Percentiles rank a stretch among this genome's conserved stretches.
These are phyloP conservation scores for Drosophila oshimai DNA, from an alignment of 1,140 invertebrate genomes.

Conservation along the genomic window DNA sequence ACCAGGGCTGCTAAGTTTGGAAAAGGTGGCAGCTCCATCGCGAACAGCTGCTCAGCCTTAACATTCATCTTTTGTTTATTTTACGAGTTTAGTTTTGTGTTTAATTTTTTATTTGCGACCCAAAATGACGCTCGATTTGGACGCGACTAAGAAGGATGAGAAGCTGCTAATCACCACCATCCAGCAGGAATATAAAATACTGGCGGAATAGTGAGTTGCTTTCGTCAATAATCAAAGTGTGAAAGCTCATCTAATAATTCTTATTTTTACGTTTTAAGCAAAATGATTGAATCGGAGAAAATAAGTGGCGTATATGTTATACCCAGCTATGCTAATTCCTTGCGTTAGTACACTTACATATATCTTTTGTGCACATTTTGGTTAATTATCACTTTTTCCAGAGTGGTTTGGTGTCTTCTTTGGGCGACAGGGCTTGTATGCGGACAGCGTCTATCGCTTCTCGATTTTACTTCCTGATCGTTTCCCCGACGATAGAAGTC, in stretches of 20 bases:
- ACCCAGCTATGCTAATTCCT: slow-evolving; percentile 91
- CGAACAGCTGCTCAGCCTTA: slow-evolving; percentile 11
- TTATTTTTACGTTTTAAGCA: slow-evolving; percentile 85
- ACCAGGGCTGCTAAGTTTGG: neutral
- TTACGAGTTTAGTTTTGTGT: slow-evolving; percentile 31
- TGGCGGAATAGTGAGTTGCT: slow-evolving; percentile 89
- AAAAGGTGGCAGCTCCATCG: neutral
- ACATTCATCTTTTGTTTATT: slow-evolving; percentile 28
- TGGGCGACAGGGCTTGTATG: slow-evolving; percentile 92
- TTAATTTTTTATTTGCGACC: neutral
- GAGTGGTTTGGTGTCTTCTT: slow-evolving; percentile 98
- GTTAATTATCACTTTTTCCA: slow-evolving; percentile 70
- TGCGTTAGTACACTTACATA: slow-evolving; percentile 84
- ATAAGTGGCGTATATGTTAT: slow-evolving; percentile 95
- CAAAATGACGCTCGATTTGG: slow-evolving; percentile 72
- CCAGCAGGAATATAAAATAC: slow-evolving; percentile 89
- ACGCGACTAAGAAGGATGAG: slow-evolving; percentile 66
- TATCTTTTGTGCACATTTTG: too few species aligned
- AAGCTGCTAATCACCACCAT: slow-evolving; percentile 83
- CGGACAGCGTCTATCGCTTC: slow-evolving; percentile 95
- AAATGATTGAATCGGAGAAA: slow-evolving; percentile 92
- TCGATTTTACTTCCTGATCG: slow-evolving; percentile 92
- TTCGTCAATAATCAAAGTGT: too few species aligned
- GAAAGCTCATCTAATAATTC: neutral
- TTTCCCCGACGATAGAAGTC: slow-evolving; percentile 93